phyloP scores from a whole-genome alignment of 2,888 invertebrate genomes.

The Microctonus brassicae region DNA sequence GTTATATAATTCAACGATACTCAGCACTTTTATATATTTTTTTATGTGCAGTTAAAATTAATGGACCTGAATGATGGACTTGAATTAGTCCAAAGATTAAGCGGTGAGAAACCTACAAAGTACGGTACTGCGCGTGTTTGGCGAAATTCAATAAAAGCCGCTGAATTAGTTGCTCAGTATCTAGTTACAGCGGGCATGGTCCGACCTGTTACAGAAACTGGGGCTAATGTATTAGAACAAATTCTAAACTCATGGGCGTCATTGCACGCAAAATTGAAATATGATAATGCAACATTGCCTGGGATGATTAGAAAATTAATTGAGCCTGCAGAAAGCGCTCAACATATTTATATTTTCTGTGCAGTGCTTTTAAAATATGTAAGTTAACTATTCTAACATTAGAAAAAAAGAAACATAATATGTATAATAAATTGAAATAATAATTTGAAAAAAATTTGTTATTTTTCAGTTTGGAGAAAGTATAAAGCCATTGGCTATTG shows the following conservation, averaged over 20 bases:
- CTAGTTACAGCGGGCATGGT: conserved; percentile 73
- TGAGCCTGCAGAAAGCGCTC: conserved; percentile 75
- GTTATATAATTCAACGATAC: conserved; percentile 4
- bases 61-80: conserved; percentile 73
- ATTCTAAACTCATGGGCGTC: conserved; percentile 66
- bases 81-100: conserved; percentile 72
- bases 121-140: conserved; percentile 73
- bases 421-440: neutral
- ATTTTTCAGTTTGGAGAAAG: conserved; percentile 71
- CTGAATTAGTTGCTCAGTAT: conserved; percentile 73
- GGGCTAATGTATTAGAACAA: conserved; percentile 62
- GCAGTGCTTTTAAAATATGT: conserved; percentile 69
- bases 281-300: conserved; percentile 60
- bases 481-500: conserved; percentile 78
- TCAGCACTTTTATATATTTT: conserved; percentile 16
- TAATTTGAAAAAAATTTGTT: neutral
- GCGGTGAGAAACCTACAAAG: conserved; percentile 66
- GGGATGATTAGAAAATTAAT: conserved; percentile 69
- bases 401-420: neutral
- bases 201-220: conserved; percentile 68
- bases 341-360: conserved; percentile 79
- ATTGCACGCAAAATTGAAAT: conserved; percentile 64
- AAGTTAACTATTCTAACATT: conserved; percentile 48
- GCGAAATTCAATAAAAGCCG: conserved; percentile 73
- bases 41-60: conserved; percentile 70